Percentiles rank a stretch among this genome's conserved stretches.
These are phyloP conservation scores for Harpalus rubripes DNA, from an alignment of 2,888 invertebrate genomes.

Conservation along the genomic window DNA sequence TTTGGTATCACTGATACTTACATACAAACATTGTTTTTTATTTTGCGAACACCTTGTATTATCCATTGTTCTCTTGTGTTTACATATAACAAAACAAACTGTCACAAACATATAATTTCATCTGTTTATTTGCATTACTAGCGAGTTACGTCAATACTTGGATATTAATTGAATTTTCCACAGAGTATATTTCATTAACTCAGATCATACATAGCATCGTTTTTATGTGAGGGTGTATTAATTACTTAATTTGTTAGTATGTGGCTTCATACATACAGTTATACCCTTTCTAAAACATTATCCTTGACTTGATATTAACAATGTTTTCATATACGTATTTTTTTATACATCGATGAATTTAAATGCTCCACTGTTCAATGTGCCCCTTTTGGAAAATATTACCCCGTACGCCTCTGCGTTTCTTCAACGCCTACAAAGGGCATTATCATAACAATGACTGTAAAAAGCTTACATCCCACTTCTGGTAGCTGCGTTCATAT, in stretches of 20 bases:
- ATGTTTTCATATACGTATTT: too few relatives aligned
- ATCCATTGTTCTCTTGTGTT: neutral
- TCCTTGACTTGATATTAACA: too few relatives aligned
- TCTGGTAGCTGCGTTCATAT: conserved; percentile 30
- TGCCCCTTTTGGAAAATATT: neutral
- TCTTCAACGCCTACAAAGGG: conserved; percentile 5
- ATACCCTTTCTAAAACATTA: too few relatives aligned
- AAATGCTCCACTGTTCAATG: neutral
- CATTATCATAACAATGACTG: conserved; percentile 56
- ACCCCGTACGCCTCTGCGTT: neutral
- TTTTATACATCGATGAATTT: too few relatives aligned
- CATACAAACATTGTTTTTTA: too few relatives aligned
- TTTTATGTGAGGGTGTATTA: neutral
- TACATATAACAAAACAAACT: neutral
- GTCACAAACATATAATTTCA: neutral
- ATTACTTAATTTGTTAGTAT: neutral
- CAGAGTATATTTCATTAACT: neutral
- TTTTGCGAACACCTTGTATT: too few relatives aligned
- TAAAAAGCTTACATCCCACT: neutral
- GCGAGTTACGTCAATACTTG: neutral
- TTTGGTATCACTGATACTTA: too few relatives aligned
- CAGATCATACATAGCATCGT: neutral
- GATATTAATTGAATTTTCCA: neutral
- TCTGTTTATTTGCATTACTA: neutral
- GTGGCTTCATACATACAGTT: neutral